These are phyloP conservation scores for Perdita meconis DNA, from an alignment of 2,888 invertebrate genomes.

Conservation along the genomic window DNA sequence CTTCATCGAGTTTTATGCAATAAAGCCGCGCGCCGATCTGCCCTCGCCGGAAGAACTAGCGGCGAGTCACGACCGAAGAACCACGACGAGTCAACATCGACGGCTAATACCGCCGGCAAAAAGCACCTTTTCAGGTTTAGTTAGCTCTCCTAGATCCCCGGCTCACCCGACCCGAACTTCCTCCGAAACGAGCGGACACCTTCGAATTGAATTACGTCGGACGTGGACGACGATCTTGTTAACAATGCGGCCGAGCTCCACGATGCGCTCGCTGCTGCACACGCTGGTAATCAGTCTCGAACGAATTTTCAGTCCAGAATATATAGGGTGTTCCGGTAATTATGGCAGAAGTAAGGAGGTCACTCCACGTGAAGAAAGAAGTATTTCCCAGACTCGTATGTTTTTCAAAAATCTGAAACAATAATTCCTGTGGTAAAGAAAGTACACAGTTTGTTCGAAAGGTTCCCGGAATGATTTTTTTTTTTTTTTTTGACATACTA, in stretches of 20 bases:
- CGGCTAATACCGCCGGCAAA: constrained; percentile 50
- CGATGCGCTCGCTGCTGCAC: constrained; percentile 20
- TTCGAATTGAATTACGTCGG: constrained; percentile 50
- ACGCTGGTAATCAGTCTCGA: not conserved
- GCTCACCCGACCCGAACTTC: constrained; percentile 10
- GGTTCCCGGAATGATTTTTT: too few species aligned
- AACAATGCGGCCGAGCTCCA: constrained; percentile 38
- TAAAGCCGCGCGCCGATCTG: constrained; percentile 62
- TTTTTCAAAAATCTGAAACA: too few species aligned
- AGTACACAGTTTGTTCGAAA: too few species aligned
- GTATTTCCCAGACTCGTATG: too few species aligned
- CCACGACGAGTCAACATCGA: constrained; percentile 60
- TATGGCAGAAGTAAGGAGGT: too few species aligned
- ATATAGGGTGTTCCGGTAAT: too few species aligned
- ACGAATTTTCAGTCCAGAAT: not conserved
- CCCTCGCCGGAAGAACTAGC: constrained; percentile 40
- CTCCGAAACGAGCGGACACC: constrained; percentile 34
- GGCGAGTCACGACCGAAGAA: constrained; percentile 35
- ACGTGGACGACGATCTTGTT: constrained; percentile 51
- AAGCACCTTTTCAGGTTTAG: constrained; percentile 59
- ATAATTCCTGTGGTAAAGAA: too few species aligned
- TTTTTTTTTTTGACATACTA: too few species aligned
- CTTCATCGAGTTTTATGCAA: constrained; percentile 70
- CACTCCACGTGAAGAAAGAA: too few species aligned
- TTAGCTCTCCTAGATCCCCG: constrained; percentile 31